These are phyloP conservation scores for Ia io DNA, from an alignment of 2,113 vertebrate genomes.

Conservation along the genomic window DNA sequence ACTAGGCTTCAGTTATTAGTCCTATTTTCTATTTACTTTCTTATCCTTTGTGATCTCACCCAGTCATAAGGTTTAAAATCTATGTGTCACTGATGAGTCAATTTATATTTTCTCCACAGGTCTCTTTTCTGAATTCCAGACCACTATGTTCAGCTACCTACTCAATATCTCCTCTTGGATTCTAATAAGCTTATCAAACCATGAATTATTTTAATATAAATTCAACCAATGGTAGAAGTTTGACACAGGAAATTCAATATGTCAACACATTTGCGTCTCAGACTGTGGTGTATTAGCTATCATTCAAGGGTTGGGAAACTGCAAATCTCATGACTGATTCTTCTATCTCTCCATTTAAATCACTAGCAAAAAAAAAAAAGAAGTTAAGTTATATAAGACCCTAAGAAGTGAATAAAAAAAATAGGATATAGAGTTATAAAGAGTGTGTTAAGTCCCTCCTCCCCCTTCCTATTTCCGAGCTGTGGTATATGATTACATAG, in stretches of 20 bases:
- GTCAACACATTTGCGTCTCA: not conserved
- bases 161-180: not conserved
- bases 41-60: not conserved
- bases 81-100: not conserved
- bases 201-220: conserved; percentile 31
- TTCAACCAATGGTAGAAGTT: not conserved
- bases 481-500: not conserved
- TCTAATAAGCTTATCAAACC: conserved; percentile 28
- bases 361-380: not conserved
- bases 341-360: not conserved
- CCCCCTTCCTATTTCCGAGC: not conserved
- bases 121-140: not conserved
- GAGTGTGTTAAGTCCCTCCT: not conserved
- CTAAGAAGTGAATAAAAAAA: not conserved
- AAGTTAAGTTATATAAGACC: not conserved
- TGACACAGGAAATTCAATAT: not conserved
- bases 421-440: not conserved
- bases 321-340: not conserved
- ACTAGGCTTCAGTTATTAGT: not conserved
- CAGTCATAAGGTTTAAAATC: not conserved
- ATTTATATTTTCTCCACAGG: not conserved
- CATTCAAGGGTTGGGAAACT: not conserved
- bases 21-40: not conserved
- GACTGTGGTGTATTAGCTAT: not conserved
- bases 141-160: not conserved